Conservation (phyloP, 2,888 invertebrate genomes). For the Hirtodrosophila trivittata region DNA sequence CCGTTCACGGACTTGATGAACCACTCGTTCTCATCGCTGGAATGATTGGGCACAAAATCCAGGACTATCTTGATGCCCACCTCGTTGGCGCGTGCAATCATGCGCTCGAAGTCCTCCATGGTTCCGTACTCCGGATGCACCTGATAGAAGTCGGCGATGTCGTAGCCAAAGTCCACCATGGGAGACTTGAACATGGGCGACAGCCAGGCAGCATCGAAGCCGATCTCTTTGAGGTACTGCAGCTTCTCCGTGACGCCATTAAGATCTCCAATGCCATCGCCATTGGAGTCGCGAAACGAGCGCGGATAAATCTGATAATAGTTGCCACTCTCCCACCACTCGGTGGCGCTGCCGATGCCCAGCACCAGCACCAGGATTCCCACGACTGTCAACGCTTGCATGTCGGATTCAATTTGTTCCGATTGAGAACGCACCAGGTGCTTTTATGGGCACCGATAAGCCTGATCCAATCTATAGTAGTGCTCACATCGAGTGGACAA, state of each 20-base stretch:
- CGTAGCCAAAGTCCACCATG: constrained; percentile 92
- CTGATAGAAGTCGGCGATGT: constrained; percentile 88
- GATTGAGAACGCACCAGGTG: neutral
- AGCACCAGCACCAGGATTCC: constrained; percentile 37
- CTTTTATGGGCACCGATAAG: constrained; percentile 66
- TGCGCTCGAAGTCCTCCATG: constrained; percentile 88
- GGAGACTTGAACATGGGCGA: constrained; percentile 91
- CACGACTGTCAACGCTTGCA: constrained; percentile 48
- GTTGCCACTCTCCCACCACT: constrained; percentile 83
- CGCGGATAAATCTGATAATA: constrained; percentile 92
- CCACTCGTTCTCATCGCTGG: constrained; percentile 92
- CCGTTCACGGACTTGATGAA: constrained; percentile 88
- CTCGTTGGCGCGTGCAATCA: constrained; percentile 86
- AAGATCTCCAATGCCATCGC: constrained; percentile 89
- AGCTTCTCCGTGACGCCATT: constrained; percentile 87
- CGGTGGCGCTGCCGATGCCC: constrained; percentile 44
- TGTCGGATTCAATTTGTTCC: constrained; percentile 37
- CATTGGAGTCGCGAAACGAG: constrained; percentile 91
- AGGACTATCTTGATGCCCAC: constrained; percentile 84
- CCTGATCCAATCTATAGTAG: constrained; percentile 23
- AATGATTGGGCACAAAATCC: constrained; percentile 86
- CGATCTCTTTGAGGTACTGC: constrained; percentile 88
- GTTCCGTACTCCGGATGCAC: constrained; percentile 90
- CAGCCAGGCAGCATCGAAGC: constrained; percentile 88
- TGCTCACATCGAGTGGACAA: constrained; percentile 44